phyloP scores from a whole-genome alignment of 2,113 vertebrate species.

The Sturnus vulgaris region DNA sequence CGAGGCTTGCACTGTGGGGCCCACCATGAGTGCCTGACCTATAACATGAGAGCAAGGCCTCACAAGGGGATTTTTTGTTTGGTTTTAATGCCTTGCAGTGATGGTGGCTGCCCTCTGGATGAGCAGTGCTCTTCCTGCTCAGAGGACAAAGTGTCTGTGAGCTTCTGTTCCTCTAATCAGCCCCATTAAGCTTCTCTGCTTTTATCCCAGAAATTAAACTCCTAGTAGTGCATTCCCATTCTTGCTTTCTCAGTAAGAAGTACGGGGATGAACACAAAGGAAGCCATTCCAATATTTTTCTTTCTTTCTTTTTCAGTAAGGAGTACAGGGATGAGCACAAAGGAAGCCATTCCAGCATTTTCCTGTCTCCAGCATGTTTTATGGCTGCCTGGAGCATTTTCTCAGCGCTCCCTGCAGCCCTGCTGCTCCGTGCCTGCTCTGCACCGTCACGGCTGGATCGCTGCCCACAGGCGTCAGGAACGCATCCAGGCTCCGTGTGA shows the following conservation, averaged over 20 bases:
- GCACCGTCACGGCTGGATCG: background rate
- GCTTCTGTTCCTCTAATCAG: background rate
- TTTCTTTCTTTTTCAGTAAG: background rate
- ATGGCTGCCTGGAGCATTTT: background rate
- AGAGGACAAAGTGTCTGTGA: background rate
- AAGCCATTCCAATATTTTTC: background rate
- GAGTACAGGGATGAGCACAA: background rate
- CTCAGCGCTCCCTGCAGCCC: background rate
- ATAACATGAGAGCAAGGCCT: background rate
- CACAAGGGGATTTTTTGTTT: background rate
- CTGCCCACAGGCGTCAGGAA: background rate
- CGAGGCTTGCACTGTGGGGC: background rate
- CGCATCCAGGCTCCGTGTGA: background rate
- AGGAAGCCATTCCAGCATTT: background rate
- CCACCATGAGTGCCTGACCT: background rate
- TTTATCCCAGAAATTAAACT: background rate
- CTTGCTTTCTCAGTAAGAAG: background rate
- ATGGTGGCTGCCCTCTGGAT: background rate
- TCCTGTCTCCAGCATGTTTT: background rate
- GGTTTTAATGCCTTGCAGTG: background rate
- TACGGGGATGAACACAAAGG: background rate
- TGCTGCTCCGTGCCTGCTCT: background rate
- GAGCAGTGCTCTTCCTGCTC: background rate
- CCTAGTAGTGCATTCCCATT: rapidly evolving
- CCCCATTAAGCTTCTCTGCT: background rate